Evolutionary conservation across 2,797 vertebrate species (phyloP), one percentile per base, ranked within the genome.

Genomic region (Danio choprae): DNA sequence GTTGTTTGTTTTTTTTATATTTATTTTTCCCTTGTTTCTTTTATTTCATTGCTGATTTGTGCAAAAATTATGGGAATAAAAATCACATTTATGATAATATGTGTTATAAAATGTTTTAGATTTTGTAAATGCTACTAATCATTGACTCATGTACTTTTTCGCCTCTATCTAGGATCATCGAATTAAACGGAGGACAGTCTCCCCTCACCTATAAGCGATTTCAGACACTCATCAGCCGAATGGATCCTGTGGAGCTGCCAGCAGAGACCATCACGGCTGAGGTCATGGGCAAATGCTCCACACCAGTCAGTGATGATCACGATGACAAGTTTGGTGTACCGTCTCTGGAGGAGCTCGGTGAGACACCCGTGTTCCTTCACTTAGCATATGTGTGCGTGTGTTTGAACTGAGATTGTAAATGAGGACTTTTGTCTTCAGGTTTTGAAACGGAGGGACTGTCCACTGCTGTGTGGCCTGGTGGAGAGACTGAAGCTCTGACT

Each of bases 191-290:
- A 67, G 97, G 97, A 13, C 98, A 97, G 82, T 96, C 97, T 0
- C 97, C 98, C 84, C 95, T 98, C 83, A 99, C 98, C 51, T 99
- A 99, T 86, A 99, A 99, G 89, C 91, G 96, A 82, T 99, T 99
- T 90, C 97, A 99, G 92, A 96, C 95, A 38, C 92, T 99, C 0
- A 97, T 99, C 90, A 98, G 97, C 80, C 95, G 93, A 80, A 99
- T 99, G 98, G 96, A 97, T 3, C 88, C 95, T 0, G 91, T 98
- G 84, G 97, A 97, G 88, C 88, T 93, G 22, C 97, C 97, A 10
- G 95, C 92, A 2, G 97, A 98, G 81, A 93, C 95, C 44, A 97
- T 99, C 86, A 97, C 95, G 0, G 91, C 93, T 1, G 96, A 97
- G 79, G 84, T 95, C 70, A 96, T 98, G 94, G 93, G 94, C 59